Evolutionary conservation across 2,113 vertebrate genomes (phyloP).

Genomic region (Sarotherodon lohbergeri): DNA sequence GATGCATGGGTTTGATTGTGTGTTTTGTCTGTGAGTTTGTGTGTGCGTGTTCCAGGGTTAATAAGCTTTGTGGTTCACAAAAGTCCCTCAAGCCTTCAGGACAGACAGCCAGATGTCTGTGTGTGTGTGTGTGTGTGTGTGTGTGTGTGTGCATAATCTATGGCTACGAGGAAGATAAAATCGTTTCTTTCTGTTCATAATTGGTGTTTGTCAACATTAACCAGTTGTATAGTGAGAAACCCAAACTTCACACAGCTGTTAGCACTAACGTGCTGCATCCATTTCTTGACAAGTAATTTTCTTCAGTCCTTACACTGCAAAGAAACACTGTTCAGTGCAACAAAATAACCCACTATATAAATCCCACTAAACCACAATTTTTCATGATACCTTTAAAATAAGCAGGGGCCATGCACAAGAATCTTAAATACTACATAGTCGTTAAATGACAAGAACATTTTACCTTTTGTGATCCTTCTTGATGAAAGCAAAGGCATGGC

Average conservation of each 20-base stretch:
- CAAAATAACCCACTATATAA: neutral
- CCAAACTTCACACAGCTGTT: neutral
- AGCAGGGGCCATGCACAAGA: neutral
- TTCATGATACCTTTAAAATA: neutral
- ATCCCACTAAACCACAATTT: neutral
- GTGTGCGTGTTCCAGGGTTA: neutral
- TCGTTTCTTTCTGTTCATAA: neutral
- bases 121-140: neutral
- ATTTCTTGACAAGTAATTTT: neutral
- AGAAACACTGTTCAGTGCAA: neutral
- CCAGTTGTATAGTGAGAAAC: neutral
- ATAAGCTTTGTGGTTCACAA: neutral
- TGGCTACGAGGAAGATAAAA: neutral
- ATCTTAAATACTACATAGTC: neutral
- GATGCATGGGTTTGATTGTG: neutral
- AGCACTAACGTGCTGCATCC: rapidly evolving
- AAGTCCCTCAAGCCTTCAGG: neutral
- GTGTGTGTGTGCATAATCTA: neutral
- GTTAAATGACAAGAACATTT: neutral
- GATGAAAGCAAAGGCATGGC: neutral
- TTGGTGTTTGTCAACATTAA: neutral
- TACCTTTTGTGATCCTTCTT: neutral
- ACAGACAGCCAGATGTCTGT: neutral
- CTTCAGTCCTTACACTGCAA: neutral
- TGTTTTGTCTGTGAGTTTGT: neutral